phyloP scores from a whole-genome alignment of 1,140 invertebrate genomes.

The Drosophila varians region DNA sequence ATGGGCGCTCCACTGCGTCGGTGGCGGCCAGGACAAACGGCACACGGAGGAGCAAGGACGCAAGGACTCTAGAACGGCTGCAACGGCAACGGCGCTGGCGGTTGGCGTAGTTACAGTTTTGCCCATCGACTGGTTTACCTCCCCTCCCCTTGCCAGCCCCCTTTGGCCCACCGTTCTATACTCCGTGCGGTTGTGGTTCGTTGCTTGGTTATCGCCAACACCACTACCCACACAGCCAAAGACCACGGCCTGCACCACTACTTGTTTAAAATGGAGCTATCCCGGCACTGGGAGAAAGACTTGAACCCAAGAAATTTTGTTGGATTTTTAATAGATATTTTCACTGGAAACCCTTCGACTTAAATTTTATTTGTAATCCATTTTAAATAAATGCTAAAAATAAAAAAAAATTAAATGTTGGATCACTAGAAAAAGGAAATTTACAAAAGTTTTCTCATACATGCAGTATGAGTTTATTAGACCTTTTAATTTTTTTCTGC shows the following conservation, averaged over 20 bases:
- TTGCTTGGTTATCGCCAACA: slow-evolving; percentile 77
- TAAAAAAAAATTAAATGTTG: too few species aligned
- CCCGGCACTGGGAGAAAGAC: slow-evolving; percentile 7
- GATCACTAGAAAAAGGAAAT: too few species aligned
- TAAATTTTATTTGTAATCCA: too few species aligned
- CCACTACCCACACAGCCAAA: slow-evolving; percentile 51
- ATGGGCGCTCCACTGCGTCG: slow-evolving; percentile 77
- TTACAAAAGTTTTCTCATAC: too few species aligned
- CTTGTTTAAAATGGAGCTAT: slow-evolving; percentile 15
- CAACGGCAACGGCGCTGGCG: slow-evolving; percentile 13
- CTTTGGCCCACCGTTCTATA: slow-evolving; percentile 6
- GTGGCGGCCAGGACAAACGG: slow-evolving; percentile 14
- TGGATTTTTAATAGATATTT: too few species aligned
- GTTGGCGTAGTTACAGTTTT: slow-evolving; percentile 78
- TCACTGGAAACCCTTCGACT: too few species aligned
- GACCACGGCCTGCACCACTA: slow-evolving; percentile 33
- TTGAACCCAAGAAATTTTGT: too few species aligned
- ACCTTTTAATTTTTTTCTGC: background rate
- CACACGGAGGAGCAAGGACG: background rate
- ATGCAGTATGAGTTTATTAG: background rate
- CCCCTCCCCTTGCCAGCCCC: background rate
- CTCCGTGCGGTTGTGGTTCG: slow-evolving; percentile 73
- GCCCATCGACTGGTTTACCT: slow-evolving; percentile 36
- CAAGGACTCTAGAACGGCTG: background rate
- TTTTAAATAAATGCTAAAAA: too few species aligned